Percentiles rank a stretch among this genome's conserved stretches.
Evolutionary conservation across 2,113 vertebrate genomes (phyloP).

Genomic region (Morphnarchus princeps): DNA sequence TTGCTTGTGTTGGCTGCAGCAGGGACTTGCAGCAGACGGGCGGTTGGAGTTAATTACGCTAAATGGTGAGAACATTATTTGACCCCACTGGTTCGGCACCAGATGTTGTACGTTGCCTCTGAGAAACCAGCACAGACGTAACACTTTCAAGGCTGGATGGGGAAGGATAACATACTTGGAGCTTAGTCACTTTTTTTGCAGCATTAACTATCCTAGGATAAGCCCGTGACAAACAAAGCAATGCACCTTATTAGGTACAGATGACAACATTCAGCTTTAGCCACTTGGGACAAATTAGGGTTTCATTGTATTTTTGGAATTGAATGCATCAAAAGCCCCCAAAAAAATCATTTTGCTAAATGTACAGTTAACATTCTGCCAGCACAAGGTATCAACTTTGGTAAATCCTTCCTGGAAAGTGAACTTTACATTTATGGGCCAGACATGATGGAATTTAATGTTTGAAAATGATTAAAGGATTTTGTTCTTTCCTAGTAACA

Average conservation of each 20-base stretch:
- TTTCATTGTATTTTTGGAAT: not conserved
- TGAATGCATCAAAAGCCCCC: not conserved
- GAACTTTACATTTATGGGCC: constrained; percentile 64
- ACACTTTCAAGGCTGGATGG: constrained; percentile 25
- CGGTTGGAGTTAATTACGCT: constrained; percentile 83
- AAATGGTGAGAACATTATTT: constrained; percentile 87
- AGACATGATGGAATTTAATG: constrained; percentile 65
- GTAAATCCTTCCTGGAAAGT: constrained; percentile 70
- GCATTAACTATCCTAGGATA: not conserved
- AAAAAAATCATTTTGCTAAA: constrained; percentile 26
- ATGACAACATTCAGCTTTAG: not conserved
- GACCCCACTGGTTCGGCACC: constrained; percentile 77
- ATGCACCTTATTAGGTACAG: not conserved
- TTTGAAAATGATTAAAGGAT: constrained; percentile 70
- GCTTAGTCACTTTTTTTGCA: not conserved
- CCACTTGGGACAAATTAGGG: constrained; percentile 7
- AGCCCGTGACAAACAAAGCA: not conserved
- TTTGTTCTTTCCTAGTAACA: constrained; percentile 68
- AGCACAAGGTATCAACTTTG: constrained; percentile 47
- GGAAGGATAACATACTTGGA: not conserved
- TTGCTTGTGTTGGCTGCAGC: constrained; percentile 84
- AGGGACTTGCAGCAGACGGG: constrained; percentile 73
- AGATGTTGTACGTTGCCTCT: constrained; percentile 69
- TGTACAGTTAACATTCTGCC: not conserved
- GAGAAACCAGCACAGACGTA: constrained; percentile 63